These are phyloP conservation scores for Trigoniulus corallinus DNA, from an alignment of 1,140 invertebrate species.

Conservation along the genomic window DNA sequence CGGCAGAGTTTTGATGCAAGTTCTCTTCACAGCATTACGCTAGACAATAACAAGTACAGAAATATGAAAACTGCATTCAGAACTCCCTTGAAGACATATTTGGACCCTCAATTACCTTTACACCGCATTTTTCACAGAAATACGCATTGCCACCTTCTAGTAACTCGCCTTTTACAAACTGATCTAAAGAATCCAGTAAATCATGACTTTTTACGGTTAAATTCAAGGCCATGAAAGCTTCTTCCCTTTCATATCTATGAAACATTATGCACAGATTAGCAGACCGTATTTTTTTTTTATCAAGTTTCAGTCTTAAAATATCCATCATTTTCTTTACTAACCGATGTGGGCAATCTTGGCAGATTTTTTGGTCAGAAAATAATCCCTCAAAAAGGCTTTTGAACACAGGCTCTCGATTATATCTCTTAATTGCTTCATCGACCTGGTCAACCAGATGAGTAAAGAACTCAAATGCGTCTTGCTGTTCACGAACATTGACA, in stretches of 20 bases:
- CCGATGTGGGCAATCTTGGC: conserved; percentile 41
- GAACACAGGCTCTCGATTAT: conserved; percentile 20
- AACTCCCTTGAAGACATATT: too few species aligned
- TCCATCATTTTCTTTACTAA: conserved; percentile 7
- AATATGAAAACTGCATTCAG: background rate
- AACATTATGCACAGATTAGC: background rate
- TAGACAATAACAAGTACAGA: conserved; percentile 12
- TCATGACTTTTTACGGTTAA: conserved; percentile 38
- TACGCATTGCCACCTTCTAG: conserved; percentile 44
- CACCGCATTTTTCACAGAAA: conserved; percentile 39
- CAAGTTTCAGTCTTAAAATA: too few species aligned
- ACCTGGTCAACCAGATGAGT: conserved; percentile 36
- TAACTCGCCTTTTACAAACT: conserved; percentile 42
- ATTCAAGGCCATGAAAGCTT: conserved; percentile 39
- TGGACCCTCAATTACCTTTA: conserved; percentile 29
- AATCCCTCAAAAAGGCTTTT: conserved; percentile 32
- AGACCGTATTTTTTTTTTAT: background rate
- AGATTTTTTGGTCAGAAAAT: conserved; percentile 43
- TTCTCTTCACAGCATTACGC: conserved; percentile 36
- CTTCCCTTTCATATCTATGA: conserved; percentile 35
- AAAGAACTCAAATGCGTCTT: conserved; percentile 43
- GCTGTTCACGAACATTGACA: conserved; percentile 41
- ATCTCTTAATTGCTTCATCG: conserved; percentile 33
- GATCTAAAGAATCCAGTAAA: conserved; percentile 37
- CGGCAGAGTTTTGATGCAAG: conserved; percentile 39